Evolutionary conservation across 2,888 invertebrate species (phyloP).

Genomic region (Alcis repandata): DNA sequence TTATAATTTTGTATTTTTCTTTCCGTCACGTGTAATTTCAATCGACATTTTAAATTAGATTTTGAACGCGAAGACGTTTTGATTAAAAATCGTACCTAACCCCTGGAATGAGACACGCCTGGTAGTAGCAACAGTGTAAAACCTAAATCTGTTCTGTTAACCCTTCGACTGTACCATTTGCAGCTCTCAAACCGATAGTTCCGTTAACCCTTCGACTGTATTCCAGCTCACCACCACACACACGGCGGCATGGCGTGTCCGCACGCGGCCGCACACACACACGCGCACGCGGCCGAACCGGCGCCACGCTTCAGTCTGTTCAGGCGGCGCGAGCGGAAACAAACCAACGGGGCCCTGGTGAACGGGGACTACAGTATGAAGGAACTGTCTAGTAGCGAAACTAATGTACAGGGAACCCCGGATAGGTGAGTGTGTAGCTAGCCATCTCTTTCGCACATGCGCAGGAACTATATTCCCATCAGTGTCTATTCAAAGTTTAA

Average conservation of each 20-base stretch:
- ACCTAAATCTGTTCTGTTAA: background rate
- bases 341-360: conserved; percentile 65
- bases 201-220: background rate
- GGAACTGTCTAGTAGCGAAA: conserved; percentile 65
- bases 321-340: conserved; percentile 63
- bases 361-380: conserved; percentile 80
- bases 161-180: background rate
- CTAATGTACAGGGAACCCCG: conserved; percentile 57
- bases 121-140: too few species aligned
- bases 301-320: conserved; percentile 60
- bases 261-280: conserved; percentile 65
- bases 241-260: conserved; percentile 78
- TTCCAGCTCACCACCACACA: conserved; percentile 76
- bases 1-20: too few species aligned
- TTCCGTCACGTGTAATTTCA: too few species aligned
- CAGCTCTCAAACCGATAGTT: conserved; percentile 63
- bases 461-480: background rate
- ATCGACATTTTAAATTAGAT: too few species aligned
- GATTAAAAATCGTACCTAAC: too few species aligned
- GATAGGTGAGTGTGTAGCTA: conserved; percentile 64
- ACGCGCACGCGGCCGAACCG: conserved; percentile 50
- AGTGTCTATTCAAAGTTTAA: background rate
- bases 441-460: background rate
- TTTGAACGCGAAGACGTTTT: too few species aligned
- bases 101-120: too few species aligned